Evolutionary conservation across 2,888 invertebrate genomes (phyloP), one percentile per base, ranked within the genome.

Genomic region (Dynastes hyllus): DNA sequence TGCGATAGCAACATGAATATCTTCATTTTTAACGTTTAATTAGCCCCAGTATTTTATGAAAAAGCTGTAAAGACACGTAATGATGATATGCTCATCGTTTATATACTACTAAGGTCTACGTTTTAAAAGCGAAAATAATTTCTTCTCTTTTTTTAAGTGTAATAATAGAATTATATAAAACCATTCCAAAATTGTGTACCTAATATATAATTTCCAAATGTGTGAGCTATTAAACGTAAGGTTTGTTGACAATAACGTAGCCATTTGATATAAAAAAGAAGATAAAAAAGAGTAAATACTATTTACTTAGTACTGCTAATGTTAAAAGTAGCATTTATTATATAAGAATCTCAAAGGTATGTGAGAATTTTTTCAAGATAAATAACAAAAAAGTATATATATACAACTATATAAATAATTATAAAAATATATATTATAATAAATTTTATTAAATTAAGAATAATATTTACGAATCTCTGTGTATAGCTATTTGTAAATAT

Each of bases 161-260:
- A 50, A 69, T 50, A 69, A 69, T 69, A 67, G 55, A 75, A 61
- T 75, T 79, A 82, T 81, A 55, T 55, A 55, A 83, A 87, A 87
- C 86, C 89, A 89, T 89, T 89, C 89, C 89, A 89, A 89, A 77
- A 89, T 88, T 88, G 85, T 84, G 88, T 89, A 89, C 89, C 89
- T 88, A 87, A 85, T 86, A 86, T 88, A 85, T 86, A 86, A 85
- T 88, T 88, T 88, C 88, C 88, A 87, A 86, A 87, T 63, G 86
- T 88, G 88, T 85, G 87, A 87, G 85, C 85, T 87, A 86, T 82
- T 82, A 83, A 84, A 85, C 86, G 85, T 88, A 88, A 88, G 88
- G 86, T 88, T 88, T 87, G 88, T 89, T 88, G 89, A 89, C 89
- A 89, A 89, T 89, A 89, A 89, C 83, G 87, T 89, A 89, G 88